Percentiles rank a stretch among this genome's conserved stretches.
phyloP scores from a whole-genome alignment of 30 jellyfish, hydroid and myxozoan genomes.

The Calvadosia cruxmelitensis region DNA sequence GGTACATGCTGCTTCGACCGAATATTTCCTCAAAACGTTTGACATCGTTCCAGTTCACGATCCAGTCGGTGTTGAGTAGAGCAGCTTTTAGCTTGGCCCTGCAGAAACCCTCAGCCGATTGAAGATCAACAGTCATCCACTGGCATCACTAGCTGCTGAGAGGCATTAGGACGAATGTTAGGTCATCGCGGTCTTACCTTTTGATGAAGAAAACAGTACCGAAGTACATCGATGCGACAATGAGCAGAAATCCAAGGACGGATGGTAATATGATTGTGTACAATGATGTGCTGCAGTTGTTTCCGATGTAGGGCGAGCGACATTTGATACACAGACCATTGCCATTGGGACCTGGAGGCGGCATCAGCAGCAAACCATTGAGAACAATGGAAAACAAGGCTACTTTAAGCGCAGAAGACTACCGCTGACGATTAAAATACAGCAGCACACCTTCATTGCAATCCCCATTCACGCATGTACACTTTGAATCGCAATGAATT shows the following conservation, averaged over 20 bases:
- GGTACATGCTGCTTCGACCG: conserved; percentile 58
- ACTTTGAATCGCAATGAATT: conserved; percentile 37
- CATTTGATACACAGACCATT: conserved; percentile 67
- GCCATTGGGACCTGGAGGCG: conserved; percentile 49
- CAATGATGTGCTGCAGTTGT: conserved; percentile 57
- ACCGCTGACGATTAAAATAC: neutral
- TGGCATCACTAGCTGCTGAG: no score
- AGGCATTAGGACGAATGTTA: neutral
- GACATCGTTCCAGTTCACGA: conserved; percentile 73
- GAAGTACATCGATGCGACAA: conserved; percentile 12
- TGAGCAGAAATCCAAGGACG: conserved; percentile 23
- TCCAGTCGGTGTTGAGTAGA: conserved; percentile 73
- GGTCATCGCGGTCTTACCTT: conserved; percentile 9
- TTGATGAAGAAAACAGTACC: conserved; percentile 7
- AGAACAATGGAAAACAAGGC: neutral
- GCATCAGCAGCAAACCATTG: neutral
- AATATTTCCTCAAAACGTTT: conserved; percentile 54
- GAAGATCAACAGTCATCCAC: no score
- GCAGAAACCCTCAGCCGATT: neutral
- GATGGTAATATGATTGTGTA: conserved; percentile 64
- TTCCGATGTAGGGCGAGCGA: conserved; percentile 63
- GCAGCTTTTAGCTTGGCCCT: conserved; percentile 73
- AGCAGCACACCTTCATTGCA: conserved; percentile 45
- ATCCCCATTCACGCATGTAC: conserved; percentile 56
- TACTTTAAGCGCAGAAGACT: neutral